A percentile compares a stretch with the other conserved stretches of the same genome.
Evolutionary conservation across 1,140 invertebrate genomes (phyloP).

Genomic region (Maconellicoccus hirsutus): DNA sequence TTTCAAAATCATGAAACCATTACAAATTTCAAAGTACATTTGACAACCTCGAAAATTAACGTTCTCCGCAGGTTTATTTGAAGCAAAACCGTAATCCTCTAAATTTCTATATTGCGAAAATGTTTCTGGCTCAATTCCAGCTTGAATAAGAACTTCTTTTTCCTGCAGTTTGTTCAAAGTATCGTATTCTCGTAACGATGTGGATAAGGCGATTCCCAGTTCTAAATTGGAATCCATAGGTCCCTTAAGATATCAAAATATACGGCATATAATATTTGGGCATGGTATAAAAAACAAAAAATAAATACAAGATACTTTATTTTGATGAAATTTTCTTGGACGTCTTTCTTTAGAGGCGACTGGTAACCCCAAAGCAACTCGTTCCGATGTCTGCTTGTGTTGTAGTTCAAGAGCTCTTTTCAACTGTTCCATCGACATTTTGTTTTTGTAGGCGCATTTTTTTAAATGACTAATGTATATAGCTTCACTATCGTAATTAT

Average conservation of each 20-base stretch:
- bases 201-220: slow-evolving; percentile 39
- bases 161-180: slow-evolving; percentile 34
- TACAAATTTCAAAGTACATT: background rate
- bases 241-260: slow-evolving; percentile 30
- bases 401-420: slow-evolving; percentile 38
- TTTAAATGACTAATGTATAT: slow-evolving; percentile 36
- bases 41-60: slow-evolving; percentile 11
- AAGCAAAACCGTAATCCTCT: slow-evolving; percentile 27
- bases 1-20: background rate
- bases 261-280: background rate
- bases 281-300: background rate
- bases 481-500: slow-evolving; percentile 12
- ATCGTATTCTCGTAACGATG: slow-evolving; percentile 39
- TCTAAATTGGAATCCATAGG: slow-evolving; percentile 37
- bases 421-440: slow-evolving; percentile 36
- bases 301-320: background rate
- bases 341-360: slow-evolving; percentile 20
- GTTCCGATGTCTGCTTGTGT: slow-evolving; percentile 38
- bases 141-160: slow-evolving; percentile 30
- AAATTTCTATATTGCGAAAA: slow-evolving; percentile 26
- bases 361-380: slow-evolving; percentile 36
- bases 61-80: slow-evolving; percentile 19
- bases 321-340: slow-evolving; percentile 24
- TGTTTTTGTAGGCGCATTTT: slow-evolving; percentile 38
- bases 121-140: slow-evolving; percentile 28